Conservation (phyloP, 2,113 vertebrate genomes). For the Benitochromis conjunctus region DNA sequence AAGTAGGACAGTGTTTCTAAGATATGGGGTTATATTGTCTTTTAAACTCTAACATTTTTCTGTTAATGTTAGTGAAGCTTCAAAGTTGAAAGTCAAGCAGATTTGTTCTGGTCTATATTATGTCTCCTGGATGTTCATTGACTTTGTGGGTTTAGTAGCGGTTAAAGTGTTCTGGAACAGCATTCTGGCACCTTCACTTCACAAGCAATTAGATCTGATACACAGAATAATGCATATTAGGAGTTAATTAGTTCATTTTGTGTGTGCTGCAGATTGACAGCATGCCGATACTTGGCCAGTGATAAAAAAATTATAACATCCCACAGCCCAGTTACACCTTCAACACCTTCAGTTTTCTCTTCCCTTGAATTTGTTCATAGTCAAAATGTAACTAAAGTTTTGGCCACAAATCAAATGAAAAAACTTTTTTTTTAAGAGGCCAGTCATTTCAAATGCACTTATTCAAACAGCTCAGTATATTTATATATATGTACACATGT, state of each 20-base stretch:
- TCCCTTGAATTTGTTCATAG: not conserved
- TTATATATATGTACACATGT: not conserved
- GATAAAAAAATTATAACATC: not conserved
- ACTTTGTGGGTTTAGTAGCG: not conserved
- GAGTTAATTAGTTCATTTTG: not conserved
- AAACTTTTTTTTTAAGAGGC: rapidly evolving
- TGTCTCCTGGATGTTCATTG: not conserved
- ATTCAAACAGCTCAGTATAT: not conserved
- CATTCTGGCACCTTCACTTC: not conserved
- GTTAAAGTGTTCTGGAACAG: not conserved
- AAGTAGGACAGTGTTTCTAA: not conserved
- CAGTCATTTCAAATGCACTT: not conserved
- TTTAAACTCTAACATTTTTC: not conserved
- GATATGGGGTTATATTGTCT: not conserved
- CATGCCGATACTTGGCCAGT: not conserved
- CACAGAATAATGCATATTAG: not conserved
- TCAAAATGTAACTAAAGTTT: rapidly evolving
- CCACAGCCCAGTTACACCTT: not conserved
- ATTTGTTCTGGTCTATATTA: not conserved
- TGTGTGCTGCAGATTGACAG: not conserved
- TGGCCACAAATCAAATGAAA: not conserved
- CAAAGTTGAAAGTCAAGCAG: not conserved
- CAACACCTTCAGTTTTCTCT: not conserved
- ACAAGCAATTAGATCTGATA: rapidly evolving
- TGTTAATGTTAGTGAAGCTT: not conserved